Evolutionary conservation across 2,888 invertebrate species (phyloP).

Genomic region (Brenthis hecate): DNA sequence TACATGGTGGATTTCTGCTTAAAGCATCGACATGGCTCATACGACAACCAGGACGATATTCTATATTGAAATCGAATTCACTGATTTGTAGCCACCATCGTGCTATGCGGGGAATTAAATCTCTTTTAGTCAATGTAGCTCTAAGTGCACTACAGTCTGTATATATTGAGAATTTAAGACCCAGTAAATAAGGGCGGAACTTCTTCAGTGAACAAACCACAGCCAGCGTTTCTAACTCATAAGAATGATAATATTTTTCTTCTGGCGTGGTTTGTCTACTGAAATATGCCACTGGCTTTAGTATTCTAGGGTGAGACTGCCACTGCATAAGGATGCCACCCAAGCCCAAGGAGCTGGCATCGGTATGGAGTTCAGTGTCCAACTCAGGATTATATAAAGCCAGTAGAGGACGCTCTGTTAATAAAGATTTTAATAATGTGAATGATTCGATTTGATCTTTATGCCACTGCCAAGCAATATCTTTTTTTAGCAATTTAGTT

Average conservation of each 20-base stretch:
- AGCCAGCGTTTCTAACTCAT: slow-evolving; percentile 43
- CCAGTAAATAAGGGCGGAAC: slow-evolving; percentile 46
- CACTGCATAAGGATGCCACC: slow-evolving; percentile 49
- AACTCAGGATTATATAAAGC: slow-evolving; percentile 46
- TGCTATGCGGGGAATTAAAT: slow-evolving; percentile 47
- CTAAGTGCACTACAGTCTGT: slow-evolving; percentile 49
- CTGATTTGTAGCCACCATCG: slow-evolving; percentile 49
- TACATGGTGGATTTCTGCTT: slow-evolving; percentile 23
- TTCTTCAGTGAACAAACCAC: slow-evolving; percentile 45
- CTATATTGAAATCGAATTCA: slow-evolving; percentile 47
- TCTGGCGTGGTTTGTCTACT: slow-evolving; percentile 42
- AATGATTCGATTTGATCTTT: slow-evolving; percentile 18
- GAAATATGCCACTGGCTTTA: slow-evolving; percentile 43
- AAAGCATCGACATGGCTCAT: slow-evolving; percentile 51
- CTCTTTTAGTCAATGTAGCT: slow-evolving; percentile 45
- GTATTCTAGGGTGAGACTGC: slow-evolving; percentile 24
- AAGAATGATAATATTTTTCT: slow-evolving; percentile 38
- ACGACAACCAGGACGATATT: slow-evolving; percentile 46
- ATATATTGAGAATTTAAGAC: slow-evolving; percentile 37
- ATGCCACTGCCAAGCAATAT: slow-evolving; percentile 33
- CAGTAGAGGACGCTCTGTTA: slow-evolving; percentile 40
- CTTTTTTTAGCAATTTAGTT: slow-evolving; percentile 37
- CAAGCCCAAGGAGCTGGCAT: slow-evolving; percentile 47
- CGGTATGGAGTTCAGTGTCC: slow-evolving; percentile 49
- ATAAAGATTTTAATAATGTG: neutral